A percentile compares a stretch with the other conserved stretches of the same genome.
These are phyloP conservation scores for Oenanthe oenanthe DNA, from an alignment of 2,113 vertebrate species.

Conservation along the genomic window DNA sequence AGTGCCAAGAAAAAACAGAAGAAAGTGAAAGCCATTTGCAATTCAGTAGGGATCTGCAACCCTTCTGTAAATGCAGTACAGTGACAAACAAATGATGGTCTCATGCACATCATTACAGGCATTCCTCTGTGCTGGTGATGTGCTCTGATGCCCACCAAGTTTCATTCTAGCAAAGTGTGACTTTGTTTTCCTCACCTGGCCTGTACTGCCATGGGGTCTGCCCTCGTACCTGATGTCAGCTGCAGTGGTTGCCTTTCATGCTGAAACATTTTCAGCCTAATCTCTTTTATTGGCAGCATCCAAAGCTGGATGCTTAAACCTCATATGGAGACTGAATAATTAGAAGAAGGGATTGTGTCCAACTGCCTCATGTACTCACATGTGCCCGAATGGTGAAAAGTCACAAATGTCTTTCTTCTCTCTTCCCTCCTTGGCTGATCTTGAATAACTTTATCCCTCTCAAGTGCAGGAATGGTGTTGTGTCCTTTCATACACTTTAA, in stretches of 20 bases:
- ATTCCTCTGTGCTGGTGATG: background rate
- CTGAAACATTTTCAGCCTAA: background rate
- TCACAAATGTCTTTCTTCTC: background rate
- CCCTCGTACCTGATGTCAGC: background rate
- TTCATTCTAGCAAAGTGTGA: background rate
- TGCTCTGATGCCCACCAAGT: background rate
- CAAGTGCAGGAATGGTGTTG: background rate
- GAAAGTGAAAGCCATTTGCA: background rate
- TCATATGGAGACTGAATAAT: constrained; percentile 56
- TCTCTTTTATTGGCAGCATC: constrained; percentile 65
- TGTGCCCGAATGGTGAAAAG: background rate
- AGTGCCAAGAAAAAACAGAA: background rate
- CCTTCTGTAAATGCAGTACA: background rate
- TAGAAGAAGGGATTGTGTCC: constrained; percentile 68
- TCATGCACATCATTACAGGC: background rate
- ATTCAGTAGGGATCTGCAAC: background rate
- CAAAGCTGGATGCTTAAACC: constrained; percentile 71
- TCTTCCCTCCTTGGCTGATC: background rate
- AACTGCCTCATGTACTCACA: constrained; percentile 6
- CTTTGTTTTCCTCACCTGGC: background rate
- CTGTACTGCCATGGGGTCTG: background rate
- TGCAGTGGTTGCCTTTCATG: constrained; percentile 6
- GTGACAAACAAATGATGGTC: background rate
- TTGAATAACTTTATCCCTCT: background rate
- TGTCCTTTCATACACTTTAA: background rate